Evolutionary conservation across 2,797 vertebrate species (phyloP).

Genomic region (Sparidentex hasta): DNA sequence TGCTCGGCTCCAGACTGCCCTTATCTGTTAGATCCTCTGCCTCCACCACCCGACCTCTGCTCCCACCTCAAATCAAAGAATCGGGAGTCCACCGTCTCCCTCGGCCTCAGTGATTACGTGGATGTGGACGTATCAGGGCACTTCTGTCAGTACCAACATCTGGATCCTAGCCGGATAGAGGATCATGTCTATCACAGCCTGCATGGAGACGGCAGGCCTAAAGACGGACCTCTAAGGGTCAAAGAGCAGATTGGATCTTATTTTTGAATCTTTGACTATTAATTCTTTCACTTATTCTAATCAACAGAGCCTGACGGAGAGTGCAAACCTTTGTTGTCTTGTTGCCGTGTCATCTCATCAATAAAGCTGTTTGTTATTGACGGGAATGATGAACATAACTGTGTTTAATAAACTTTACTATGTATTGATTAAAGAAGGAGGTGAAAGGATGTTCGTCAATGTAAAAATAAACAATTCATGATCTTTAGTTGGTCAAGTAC

Average conservation of each 20-base stretch:
- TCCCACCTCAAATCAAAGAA: constrained; percentile 12
- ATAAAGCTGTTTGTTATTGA: not conserved
- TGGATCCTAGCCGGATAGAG: constrained; percentile 57
- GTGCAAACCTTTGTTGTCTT: not conserved
- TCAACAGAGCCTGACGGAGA: not conserved
- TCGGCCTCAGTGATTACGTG: constrained; percentile 35
- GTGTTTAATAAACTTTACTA: constrained; percentile 3
- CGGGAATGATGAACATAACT: not conserved
- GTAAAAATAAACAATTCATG: not conserved
- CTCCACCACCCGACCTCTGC: constrained; percentile 35
- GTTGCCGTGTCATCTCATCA: not conserved
- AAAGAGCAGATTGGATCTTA: constrained; percentile 9
- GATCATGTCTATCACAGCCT: constrained; percentile 67
- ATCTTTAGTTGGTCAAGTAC: not conserved
- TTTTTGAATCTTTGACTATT: not conserved
- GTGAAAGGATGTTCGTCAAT: not conserved
- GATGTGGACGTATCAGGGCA: constrained; percentile 38
- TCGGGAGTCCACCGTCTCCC: constrained; percentile 17
- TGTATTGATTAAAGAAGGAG: constrained; percentile 10
- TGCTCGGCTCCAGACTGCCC: not conserved
- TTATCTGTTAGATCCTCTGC: constrained; percentile 2
- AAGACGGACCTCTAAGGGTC: constrained; percentile 7
- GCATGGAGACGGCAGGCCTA: not conserved
- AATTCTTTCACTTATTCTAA: not conserved
- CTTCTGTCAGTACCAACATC: constrained; percentile 54